Evolutionary conservation across 2,113 vertebrate species (phyloP).

Genomic region (Sorex araneus): DNA sequence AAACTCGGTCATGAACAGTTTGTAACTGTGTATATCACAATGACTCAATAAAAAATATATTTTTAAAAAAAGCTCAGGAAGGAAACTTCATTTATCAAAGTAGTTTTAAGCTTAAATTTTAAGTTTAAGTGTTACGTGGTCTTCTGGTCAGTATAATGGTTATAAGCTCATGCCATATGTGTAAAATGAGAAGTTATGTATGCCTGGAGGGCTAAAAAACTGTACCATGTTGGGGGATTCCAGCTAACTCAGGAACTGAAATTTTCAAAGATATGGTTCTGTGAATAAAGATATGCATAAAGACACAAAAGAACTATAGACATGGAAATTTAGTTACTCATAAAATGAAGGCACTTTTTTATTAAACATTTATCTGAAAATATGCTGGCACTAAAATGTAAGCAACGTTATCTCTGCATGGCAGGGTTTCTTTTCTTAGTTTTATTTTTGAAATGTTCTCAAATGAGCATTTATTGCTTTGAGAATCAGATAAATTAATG

Average conservation of each 20-base stretch:
- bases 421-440: constrained; percentile 53
- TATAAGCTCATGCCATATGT: constrained; percentile 30
- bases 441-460: constrained; percentile 46
- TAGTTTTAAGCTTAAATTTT: constrained; percentile 30
- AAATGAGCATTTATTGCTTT: constrained; percentile 37
- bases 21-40: no score
- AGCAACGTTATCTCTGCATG: constrained; percentile 35
- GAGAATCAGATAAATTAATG: constrained; percentile 55
- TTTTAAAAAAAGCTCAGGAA: background rate
- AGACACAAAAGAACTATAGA: constrained; percentile 44
- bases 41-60: no score
- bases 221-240: constrained; percentile 54
- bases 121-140: background rate
- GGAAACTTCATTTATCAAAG: constrained; percentile 8
- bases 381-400: constrained; percentile 57
- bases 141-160: constrained; percentile 30
- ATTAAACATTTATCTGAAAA: constrained; percentile 39
- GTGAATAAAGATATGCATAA: constrained; percentile 49
- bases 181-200: constrained; percentile 40
- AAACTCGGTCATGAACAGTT: no score
- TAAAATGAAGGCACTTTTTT: constrained; percentile 54
- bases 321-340: background rate
- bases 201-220: constrained; percentile 49
- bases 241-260: constrained; percentile 39
- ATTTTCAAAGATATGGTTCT: constrained; percentile 53